These are phyloP conservation scores for Dipus sagitta DNA, from an alignment of 2,797 vertebrate species.

Conservation along the genomic window DNA sequence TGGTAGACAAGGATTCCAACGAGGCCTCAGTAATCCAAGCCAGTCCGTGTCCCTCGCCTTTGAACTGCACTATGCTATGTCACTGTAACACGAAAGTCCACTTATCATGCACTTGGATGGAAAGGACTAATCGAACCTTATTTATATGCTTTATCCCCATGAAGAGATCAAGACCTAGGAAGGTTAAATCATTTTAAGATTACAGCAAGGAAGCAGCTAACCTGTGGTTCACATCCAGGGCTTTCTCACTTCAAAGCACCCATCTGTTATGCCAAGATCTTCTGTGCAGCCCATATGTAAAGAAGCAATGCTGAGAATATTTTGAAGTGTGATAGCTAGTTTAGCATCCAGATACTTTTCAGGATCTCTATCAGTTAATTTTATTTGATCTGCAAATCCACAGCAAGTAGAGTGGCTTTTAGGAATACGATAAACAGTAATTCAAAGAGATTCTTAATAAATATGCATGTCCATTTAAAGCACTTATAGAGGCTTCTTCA, in stretches of 20 bases:
- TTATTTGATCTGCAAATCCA: slow-evolving; percentile 3
- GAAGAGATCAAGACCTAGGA: neutral
- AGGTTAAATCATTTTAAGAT: neutral
- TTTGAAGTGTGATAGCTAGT: neutral
- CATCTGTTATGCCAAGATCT: neutral
- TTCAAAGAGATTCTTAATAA: slow-evolving; percentile 27
- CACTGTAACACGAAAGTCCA: neutral
- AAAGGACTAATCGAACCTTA: neutral
- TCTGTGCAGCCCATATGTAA: neutral
- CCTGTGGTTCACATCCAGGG: neutral
- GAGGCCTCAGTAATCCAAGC: neutral
- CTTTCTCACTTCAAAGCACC: neutral
- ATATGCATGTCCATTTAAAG: neutral
- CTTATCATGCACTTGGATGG: neutral
- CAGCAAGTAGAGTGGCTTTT: slow-evolving; percentile 7
- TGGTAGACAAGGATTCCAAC: neutral
- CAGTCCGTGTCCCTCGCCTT: neutral
- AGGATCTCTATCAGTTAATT: slow-evolving; percentile 39
- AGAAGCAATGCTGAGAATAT: neutral
- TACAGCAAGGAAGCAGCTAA: neutral
- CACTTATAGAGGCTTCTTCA: neutral
- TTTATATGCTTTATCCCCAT: neutral
- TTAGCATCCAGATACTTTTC: neutral
- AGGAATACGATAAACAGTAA: neutral
- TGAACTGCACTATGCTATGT: neutral